A percentile compares a stretch with the other conserved stretches of the same genome.
phyloP scores from a whole-genome alignment of 2,888 invertebrate genomes.

The Trachelus tabidus region DNA sequence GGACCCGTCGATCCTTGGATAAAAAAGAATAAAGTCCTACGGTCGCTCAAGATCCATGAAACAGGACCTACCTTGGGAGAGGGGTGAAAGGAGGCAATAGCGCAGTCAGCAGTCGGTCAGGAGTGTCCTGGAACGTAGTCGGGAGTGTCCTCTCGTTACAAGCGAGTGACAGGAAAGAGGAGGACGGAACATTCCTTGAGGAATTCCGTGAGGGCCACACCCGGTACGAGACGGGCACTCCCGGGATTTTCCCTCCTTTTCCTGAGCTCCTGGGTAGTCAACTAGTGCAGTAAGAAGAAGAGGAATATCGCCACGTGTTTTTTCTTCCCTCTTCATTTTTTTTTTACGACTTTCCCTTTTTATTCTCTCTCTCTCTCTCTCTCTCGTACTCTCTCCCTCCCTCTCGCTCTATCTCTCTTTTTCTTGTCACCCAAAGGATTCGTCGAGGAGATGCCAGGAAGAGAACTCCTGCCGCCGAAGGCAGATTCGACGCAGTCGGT shows the following conservation, averaged over 20 bases:
- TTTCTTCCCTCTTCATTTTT: slow-evolving; percentile 25
- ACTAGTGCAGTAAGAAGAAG: too few species aligned
- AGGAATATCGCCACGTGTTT: slow-evolving; percentile 16
- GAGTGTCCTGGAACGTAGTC: background rate
- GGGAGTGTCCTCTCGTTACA: too few species aligned
- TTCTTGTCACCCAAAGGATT: slow-evolving; percentile 9
- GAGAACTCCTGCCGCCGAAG: slow-evolving; percentile 9
- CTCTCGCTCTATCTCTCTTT: slow-evolving; percentile 22
- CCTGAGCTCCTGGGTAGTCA: background rate
- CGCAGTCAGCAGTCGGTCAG: slow-evolving; percentile 1
- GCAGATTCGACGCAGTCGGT: slow-evolving; percentile 33
- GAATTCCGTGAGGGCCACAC: too few species aligned
- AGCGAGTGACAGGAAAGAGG: too few species aligned
- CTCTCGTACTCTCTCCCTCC: slow-evolving; percentile 18
- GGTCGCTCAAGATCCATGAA: background rate
- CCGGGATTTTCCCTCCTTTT: too few species aligned
- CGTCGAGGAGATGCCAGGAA: slow-evolving; percentile 24
- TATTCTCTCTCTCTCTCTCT: slow-evolving; percentile 14
- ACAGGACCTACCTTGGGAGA: background rate
- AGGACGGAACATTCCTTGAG: too few species aligned
- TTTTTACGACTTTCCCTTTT: slow-evolving; percentile 12
- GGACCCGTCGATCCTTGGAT: background rate
- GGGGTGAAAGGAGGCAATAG: background rate
- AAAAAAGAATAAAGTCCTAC: background rate
- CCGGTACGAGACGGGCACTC: too few species aligned